Evolutionary conservation across 1,140 invertebrate genomes (phyloP).

Genomic region (Gonioctena quinquepunctata): DNA sequence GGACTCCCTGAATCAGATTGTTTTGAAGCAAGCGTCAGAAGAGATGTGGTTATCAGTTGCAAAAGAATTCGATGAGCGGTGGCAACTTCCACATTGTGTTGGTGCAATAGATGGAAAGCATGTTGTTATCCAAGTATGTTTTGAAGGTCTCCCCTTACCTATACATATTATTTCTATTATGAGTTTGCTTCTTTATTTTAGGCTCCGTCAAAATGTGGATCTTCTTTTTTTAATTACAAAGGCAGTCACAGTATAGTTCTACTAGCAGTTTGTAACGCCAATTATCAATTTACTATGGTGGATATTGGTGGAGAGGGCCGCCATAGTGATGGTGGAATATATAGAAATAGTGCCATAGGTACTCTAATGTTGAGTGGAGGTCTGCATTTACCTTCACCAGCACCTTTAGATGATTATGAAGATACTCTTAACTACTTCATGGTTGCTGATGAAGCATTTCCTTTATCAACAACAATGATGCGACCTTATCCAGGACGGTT

Average conservation of each 20-base stretch:
- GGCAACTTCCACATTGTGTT: constrained; percentile 41
- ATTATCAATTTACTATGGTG: constrained; percentile 10
- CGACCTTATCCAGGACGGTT: too few relatives aligned
- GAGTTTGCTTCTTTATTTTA: background rate
- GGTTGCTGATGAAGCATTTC: too few relatives aligned
- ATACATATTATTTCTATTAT: too few relatives aligned
- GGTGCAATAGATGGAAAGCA: constrained; percentile 44
- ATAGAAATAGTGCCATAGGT: too few relatives aligned
- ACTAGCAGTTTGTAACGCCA: constrained; percentile 39
- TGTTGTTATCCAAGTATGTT: background rate
- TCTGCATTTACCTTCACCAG: too few relatives aligned
- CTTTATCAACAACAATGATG: too few relatives aligned
- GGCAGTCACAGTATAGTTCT: constrained; percentile 54
- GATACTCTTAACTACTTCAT: too few relatives aligned
- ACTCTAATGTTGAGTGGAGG: too few relatives aligned
- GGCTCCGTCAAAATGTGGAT: constrained; percentile 34
- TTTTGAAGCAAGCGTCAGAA: background rate
- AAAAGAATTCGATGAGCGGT: constrained; percentile 25
- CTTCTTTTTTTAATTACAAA: constrained; percentile 57
- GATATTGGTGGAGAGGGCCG: background rate
- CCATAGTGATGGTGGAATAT: background rate
- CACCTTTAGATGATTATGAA: too few relatives aligned
- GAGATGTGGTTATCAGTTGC: background rate
- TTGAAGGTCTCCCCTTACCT: too few relatives aligned
- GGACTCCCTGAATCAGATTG: background rate